Percentiles rank a stretch among this genome's conserved stretches.
phyloP scores from a whole-genome alignment of 2,113 vertebrate species.

The Notothenia rossii region DNA sequence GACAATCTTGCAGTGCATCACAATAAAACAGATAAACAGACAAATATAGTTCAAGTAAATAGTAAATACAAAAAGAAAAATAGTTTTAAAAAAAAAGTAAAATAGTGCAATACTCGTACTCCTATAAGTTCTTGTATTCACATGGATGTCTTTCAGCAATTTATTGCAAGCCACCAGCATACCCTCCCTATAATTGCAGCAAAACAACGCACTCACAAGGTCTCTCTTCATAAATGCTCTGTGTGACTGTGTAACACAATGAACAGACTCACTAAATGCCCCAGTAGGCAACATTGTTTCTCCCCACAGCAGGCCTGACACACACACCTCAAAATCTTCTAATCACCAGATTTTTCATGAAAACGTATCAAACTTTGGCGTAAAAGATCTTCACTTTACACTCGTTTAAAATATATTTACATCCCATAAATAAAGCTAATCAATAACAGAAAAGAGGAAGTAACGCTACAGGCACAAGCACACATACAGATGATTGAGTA shows the following conservation, averaged over 20 bases:
- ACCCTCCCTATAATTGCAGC: background rate
- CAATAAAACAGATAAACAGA: no score
- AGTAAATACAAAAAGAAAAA: no score
- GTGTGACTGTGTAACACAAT: background rate
- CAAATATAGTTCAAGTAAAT: no score
- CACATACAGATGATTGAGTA: background rate
- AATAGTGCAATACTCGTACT: background rate
- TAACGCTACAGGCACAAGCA: background rate
- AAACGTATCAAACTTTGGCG: background rate
- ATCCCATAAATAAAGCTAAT: no score
- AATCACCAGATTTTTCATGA: background rate
- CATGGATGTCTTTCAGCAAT: background rate
- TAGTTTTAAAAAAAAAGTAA: no score
- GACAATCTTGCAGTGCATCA: no score
- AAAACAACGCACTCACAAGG: background rate
- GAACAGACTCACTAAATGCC: background rate
- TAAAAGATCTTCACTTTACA: background rate
- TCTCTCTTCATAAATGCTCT: background rate
- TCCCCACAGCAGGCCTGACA: background rate
- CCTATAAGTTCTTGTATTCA: background rate
- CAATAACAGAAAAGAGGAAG: background rate
- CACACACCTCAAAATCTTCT: background rate
- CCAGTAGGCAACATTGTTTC: no score
- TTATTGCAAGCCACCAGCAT: background rate
- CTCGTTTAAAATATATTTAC: no score